Evolutionary conservation across 2,888 invertebrate species (phyloP).

Genomic region (Brachyptera risi): DNA sequence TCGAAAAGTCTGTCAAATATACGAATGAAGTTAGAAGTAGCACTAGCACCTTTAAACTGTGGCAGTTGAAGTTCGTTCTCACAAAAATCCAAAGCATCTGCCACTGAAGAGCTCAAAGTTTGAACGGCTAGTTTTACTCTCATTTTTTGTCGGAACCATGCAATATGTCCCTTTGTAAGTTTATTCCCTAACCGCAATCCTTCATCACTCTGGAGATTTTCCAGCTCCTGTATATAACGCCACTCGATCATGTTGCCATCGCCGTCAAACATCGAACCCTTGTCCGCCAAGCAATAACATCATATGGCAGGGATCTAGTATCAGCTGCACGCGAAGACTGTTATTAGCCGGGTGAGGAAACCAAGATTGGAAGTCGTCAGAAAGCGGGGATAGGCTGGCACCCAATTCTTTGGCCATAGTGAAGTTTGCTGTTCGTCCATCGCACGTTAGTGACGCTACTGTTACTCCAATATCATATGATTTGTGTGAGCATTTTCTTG

Average conservation of each 20-base stretch:
- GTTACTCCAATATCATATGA: constrained; percentile 20
- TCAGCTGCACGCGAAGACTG: constrained; percentile 8
- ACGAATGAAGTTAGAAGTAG: constrained; percentile 21
- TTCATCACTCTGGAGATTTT: constrained; percentile 19
- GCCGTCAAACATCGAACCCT: constrained; percentile 17
- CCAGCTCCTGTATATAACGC: constrained; percentile 14
- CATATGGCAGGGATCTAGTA: constrained; percentile 29
- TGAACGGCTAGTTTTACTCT: constrained; percentile 31
- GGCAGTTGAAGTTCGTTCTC: not conserved
- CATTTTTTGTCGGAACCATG: constrained; percentile 29
- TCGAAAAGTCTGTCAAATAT: constrained; percentile 23
- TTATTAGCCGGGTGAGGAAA: constrained; percentile 24
- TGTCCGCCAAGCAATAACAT: constrained; percentile 25
- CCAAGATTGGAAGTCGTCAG: constrained; percentile 9
- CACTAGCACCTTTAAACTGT: constrained; percentile 17
- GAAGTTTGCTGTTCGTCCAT: constrained; percentile 22
- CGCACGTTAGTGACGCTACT: constrained; percentile 25
- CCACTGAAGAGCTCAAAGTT: constrained; percentile 29
- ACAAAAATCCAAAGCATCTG: constrained; percentile 27
- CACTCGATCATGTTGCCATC: constrained; percentile 17
- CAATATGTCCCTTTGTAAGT: constrained; percentile 22
- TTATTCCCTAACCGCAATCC: constrained; percentile 27
- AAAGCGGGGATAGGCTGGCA: not conserved
- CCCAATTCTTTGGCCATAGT: constrained; percentile 23
- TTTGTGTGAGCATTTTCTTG: constrained; percentile 10